Base-by-base conservation (phyloP, 2,113 vertebrate genomes). In the Grantiella picta region DNA sequence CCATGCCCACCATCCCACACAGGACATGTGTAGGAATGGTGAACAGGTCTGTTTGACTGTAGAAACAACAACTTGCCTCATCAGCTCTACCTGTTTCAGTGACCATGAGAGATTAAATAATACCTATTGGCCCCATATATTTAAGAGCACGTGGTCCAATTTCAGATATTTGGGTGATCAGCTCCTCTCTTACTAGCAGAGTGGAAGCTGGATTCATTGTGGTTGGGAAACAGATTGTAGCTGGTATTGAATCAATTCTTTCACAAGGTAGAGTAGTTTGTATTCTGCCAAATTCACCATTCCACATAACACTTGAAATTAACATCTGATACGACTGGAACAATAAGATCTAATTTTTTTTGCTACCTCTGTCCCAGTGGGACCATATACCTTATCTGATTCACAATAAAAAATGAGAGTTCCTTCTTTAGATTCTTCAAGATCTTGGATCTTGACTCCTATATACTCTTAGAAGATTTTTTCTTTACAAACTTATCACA, bases 161-260 rank as follows among this genome's bases (percentile, higher is more conserved):
- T 54, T 68, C 38, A 76, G 13, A 6, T 40, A 47, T 35, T 12
- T 47, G 24, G 17, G n/a, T 16, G 11, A 53, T 61, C 24, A 47
- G 7, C 9, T 47, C 20, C 28, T 45, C 22, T n/a, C 12, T 73
- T 76, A 35, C 29, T 35, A 54, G 14, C 16, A 53, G 45, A 69
- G 20, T 40, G 11, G 45, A 69, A 82, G 44, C 18, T 69, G 17
- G 10, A 82, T 61, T 89, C 24, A 19, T 40, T 0, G 1, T 5
- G 7, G 6, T 68, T 25, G 11, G 61, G 49, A 54, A 14, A 82
- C 11, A 10, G 21, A 40, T 9, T 40, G 8, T 15, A 61, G 21
- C 7, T 82, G 45, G 21, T 35, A 54, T 23, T 0, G 0, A 42
- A 35, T 42, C 2, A 49, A 27, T 19, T 54, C 53, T 61, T 90